These are phyloP conservation scores for Salvator merianae DNA, from an alignment of 2,113 vertebrate species.

Conservation along the genomic window DNA sequence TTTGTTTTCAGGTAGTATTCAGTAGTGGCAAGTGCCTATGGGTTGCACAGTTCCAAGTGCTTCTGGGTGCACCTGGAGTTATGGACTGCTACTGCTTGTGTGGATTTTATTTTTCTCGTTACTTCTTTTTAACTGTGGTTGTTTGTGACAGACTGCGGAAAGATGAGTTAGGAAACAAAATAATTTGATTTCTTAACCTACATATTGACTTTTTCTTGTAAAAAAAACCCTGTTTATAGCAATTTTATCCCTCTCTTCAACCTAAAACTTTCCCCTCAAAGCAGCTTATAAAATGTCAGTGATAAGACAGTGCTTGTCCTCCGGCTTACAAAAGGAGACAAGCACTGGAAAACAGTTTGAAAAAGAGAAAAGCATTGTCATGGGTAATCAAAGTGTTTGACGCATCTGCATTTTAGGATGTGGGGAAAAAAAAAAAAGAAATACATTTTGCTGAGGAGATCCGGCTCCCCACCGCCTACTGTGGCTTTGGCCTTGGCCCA, in stretches of 20 bases:
- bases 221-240: too few species aligned
- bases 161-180: neutral
- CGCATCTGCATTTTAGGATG: neutral
- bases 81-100: too few species aligned
- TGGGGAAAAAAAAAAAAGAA: too few species aligned
- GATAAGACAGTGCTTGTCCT: too few species aligned
- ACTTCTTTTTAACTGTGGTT: neutral
- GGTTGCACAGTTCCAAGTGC: too few species aligned
- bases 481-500: slow-evolving; percentile 44
- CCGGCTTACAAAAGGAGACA: neutral
- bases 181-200: neutral
- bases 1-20: neutral
- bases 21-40: too few species aligned
- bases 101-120: neutral
- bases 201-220: neutral
- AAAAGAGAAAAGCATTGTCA: neutral
- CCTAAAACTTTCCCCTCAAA: too few species aligned
- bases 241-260: too few species aligned
- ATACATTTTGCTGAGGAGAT: slow-evolving; percentile 12
- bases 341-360: neutral
- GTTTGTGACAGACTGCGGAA: neutral
- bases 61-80: too few species aligned
- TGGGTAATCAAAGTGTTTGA: neutral
- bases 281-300: too few species aligned
- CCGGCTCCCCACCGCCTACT: neutral